Base-by-base conservation (phyloP, 1,140 invertebrate species). In the Catajapyx aquilonaris region DNA sequence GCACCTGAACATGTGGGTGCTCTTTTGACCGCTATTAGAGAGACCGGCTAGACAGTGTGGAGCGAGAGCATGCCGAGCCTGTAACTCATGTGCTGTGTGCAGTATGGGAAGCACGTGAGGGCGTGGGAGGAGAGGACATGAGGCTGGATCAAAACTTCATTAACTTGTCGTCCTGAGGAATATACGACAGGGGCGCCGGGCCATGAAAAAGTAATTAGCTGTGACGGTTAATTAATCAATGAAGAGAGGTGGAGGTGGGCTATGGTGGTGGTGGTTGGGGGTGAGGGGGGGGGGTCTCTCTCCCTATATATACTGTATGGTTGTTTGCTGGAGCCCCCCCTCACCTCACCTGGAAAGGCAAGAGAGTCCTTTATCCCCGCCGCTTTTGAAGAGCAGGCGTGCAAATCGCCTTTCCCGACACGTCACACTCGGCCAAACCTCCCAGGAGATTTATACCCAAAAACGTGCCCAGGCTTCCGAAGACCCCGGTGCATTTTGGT, bases 161-260 rank as follows among this genome's bases (percentile, higher is more conserved):
- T 28, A 28, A 28, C 23, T 28, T 28, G 23, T 28, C 23, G 23
- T 28, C 23, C 23, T 9, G 23, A 28, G 23, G 13, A n/a, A 28
- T 9, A 28, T 28, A 28, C 13, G 23, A 28, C 23, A 28, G 23
- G 7, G 23, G 23, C 13, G 23, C 23, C 7, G 23, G 23, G 7
- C 23, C 23, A 28, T 28, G 23, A 28, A 28, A 28, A 28, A 28
- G 23, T 28, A 28, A 28, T 28, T 28, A 28, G 23, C 23, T 28
- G 7, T 28, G 23, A 28, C 23, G 23, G 23, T 28, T 28, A 28
- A 28, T 28, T 28, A 28, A 28, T 28, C 23, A 28, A 28, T 28
- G 23, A 28, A 28, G 23, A 28, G 23, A 13, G 23, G 7, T 7
- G 23, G 7, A 13, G 13, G 23, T 9, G 13, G 23, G 23, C 7